These are phyloP conservation scores for Apis florea DNA, from an alignment of 1,140 invertebrate genomes.

Conservation along the genomic window DNA sequence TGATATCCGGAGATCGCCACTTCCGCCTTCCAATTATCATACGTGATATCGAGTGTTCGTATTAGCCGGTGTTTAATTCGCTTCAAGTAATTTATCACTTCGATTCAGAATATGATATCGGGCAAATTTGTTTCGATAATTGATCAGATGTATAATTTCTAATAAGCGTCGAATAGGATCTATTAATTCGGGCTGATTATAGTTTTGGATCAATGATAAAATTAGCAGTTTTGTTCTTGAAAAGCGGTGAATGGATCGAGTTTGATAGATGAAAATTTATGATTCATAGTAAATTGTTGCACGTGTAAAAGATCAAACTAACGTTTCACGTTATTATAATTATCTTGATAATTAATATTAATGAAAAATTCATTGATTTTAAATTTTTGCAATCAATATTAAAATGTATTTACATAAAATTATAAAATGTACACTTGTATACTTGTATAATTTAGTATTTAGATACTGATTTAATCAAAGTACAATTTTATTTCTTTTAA, in stretches of 20 bases:
- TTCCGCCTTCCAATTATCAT: background rate
- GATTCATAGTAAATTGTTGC: too few relatives aligned
- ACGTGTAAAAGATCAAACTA: too few relatives aligned
- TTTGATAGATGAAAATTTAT: too few relatives aligned
- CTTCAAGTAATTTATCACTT: background rate
- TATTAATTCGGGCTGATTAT: background rate
- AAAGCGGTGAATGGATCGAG: background rate
- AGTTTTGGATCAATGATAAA: background rate
- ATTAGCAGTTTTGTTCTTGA: background rate
- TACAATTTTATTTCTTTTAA: too few relatives aligned
- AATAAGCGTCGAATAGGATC: background rate
- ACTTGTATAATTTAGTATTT: too few relatives aligned
- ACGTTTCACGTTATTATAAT: too few relatives aligned
- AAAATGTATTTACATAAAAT: too few relatives aligned
- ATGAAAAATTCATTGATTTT: too few relatives aligned
- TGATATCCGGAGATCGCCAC: background rate
- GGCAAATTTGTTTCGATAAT: background rate
- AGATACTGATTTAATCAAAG: too few relatives aligned
- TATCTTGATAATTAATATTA: too few relatives aligned
- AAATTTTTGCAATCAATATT: too few relatives aligned
- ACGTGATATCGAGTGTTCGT: background rate
- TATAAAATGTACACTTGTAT: too few relatives aligned
- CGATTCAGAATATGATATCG: background rate
- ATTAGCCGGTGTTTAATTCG: background rate
- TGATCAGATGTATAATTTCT: background rate